A percentile compares a stretch with the other conserved stretches of the same genome.
phyloP scores from a whole-genome alignment of 2,113 vertebrate genomes.

The Hypocryptadius cinnamomeus region DNA sequence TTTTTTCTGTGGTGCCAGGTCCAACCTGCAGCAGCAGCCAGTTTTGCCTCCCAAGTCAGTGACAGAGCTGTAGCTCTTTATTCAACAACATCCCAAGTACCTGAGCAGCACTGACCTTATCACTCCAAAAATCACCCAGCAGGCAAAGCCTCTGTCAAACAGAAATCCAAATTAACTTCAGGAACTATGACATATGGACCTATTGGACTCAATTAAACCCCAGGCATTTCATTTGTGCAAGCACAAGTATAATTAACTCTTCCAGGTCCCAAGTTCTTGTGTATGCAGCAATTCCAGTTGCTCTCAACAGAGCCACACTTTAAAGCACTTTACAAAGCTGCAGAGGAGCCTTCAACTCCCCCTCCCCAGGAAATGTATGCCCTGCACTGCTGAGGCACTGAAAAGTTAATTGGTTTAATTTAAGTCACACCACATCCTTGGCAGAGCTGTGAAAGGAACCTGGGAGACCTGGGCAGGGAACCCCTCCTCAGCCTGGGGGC shows the following conservation, averaged over 20 bases:
- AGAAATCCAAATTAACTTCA: background rate
- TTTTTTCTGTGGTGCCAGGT: background rate
- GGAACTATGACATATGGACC: background rate
- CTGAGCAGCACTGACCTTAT: background rate
- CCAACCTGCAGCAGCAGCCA: background rate
- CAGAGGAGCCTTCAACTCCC: background rate
- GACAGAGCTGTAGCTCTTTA: background rate
- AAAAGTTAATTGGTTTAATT: background rate
- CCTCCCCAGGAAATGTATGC: background rate
- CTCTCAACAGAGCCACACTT: background rate
- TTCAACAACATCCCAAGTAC: background rate
- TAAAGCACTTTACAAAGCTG: background rate
- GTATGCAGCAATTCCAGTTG: background rate
- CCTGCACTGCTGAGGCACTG: background rate
- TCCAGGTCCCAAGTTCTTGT: background rate
- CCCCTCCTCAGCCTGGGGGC: background rate
- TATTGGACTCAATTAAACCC: background rate
- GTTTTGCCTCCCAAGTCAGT: background rate
- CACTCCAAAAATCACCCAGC: background rate
- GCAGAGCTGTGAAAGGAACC: conserved; percentile 27
- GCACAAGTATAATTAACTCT: background rate
- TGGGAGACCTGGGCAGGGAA: conserved; percentile 14
- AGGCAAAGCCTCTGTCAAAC: background rate
- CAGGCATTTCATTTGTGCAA: background rate
- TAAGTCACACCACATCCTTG: conserved; percentile 19